Percentiles rank a stretch among this genome's conserved stretches.
These are phyloP conservation scores for Acinonyx jubatus DNA, from an alignment of 2,113 vertebrate genomes.

Conservation along the genomic window DNA sequence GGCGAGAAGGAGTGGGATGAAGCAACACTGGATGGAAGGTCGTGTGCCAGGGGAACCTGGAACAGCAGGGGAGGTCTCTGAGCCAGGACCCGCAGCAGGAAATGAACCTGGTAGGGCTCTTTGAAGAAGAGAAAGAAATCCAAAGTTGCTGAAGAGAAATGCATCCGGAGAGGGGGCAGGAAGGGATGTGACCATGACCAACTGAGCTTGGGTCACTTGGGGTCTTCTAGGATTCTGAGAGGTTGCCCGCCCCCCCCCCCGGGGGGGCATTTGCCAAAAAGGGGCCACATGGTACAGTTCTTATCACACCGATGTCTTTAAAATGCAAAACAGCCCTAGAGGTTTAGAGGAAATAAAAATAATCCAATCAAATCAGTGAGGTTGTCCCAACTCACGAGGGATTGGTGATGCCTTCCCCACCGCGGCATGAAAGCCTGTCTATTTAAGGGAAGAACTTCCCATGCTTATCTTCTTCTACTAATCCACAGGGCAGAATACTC, in stretches of 20 bases:
- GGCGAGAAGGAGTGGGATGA: neutral
- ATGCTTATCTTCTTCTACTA: no score
- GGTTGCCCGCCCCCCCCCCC: accelerated
- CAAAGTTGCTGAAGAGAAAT: neutral
- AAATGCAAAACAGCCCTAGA: neutral
- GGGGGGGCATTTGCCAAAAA: neutral
- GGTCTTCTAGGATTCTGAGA: neutral
- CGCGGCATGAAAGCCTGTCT: accelerated
- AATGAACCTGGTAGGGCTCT: neutral
- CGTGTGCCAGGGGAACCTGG: neutral
- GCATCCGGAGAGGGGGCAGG: neutral
- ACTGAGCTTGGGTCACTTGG: neutral
- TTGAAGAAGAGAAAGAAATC: neutral
- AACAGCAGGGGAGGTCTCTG: neutral
- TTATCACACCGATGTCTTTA: neutral
- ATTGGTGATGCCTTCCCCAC: accelerated
- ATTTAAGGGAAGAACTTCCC: neutral
- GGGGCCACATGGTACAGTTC: neutral
- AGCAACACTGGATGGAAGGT: neutral
- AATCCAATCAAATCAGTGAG: neutral
- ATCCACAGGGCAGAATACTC: accelerated
- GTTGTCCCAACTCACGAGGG: neutral
- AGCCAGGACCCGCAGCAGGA: neutral
- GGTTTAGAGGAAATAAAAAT: neutral
- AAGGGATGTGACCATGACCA: accelerated